Evolutionary conservation across 2,888 invertebrate genomes (phyloP).

Genomic region (Eupithecia insigniata): DNA sequence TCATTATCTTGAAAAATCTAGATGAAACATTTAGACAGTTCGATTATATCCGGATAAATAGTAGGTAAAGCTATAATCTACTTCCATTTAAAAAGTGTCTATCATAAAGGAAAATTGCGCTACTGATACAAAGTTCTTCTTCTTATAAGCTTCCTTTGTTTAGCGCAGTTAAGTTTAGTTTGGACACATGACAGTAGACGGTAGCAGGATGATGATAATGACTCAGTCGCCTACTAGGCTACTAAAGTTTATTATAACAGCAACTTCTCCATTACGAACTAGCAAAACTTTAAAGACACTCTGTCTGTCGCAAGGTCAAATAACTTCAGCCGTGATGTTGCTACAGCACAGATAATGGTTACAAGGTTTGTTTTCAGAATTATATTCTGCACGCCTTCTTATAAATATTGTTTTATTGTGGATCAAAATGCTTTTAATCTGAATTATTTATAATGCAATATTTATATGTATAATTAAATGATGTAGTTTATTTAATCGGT

Average conservation of each 20-base stretch:
- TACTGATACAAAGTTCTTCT: too few relatives aligned
- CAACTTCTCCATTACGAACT: slow-evolving; percentile 53
- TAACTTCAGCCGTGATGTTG: slow-evolving; percentile 49
- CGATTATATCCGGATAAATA: background rate
- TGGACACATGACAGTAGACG: background rate
- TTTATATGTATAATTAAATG: too few relatives aligned
- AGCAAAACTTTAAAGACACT: slow-evolving; percentile 50
- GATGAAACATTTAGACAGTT: background rate
- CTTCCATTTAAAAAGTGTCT: too few relatives aligned
- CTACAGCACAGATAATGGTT: slow-evolving; percentile 33
- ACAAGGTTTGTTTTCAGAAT: slow-evolving; percentile 9
- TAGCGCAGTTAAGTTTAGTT: background rate
- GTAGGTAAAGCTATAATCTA: background rate
- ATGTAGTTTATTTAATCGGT: too few relatives aligned
- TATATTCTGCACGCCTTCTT: background rate
- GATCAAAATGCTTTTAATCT: too few relatives aligned
- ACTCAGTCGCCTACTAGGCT: slow-evolving; percentile 1
- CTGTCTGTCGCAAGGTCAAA: slow-evolving; percentile 55
- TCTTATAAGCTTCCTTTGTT: background rate
- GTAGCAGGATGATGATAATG: background rate
- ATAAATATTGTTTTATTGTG: too few relatives aligned
- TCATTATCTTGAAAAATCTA: background rate
- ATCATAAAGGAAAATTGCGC: too few relatives aligned
- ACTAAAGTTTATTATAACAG: slow-evolving; percentile 48
- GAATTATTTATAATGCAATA: too few relatives aligned